Percentiles rank a stretch among this genome's conserved stretches.
Conservation (phyloP, 2,888 invertebrate genomes). For the Sphaerophoria rueppellii region DNA sequence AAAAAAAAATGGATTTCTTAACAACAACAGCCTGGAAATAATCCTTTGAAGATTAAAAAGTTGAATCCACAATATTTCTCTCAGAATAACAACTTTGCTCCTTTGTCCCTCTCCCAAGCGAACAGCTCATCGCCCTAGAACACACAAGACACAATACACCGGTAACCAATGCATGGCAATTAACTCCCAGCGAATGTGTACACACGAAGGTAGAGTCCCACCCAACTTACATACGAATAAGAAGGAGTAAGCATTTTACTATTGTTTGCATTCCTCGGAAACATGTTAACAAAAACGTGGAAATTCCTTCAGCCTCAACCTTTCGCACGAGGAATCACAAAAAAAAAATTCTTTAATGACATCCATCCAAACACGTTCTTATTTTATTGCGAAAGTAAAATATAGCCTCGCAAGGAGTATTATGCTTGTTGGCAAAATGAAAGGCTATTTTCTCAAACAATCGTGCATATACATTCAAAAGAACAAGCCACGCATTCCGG, state of each 20-base stretch:
- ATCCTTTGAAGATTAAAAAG: too few species aligned
- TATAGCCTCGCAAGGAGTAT: background rate
- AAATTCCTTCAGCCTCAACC: slow-evolving; percentile 15
- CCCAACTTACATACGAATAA: too few species aligned
- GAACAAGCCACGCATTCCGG: slow-evolving; percentile 29
- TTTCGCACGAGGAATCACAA: background rate
- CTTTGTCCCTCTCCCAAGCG: too few species aligned
- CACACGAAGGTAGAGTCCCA: too few species aligned
- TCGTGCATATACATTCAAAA: slow-evolving; percentile 14
- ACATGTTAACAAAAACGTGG: slow-evolving; percentile 9
- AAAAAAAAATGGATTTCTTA: too few species aligned
- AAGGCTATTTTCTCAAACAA: slow-evolving; percentile 29
- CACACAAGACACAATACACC: too few species aligned
- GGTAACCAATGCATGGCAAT: too few species aligned
- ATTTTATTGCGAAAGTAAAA: background rate
- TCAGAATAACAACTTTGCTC: too few species aligned
- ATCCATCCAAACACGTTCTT: background rate
- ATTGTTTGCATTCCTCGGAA: slow-evolving; percentile 30
- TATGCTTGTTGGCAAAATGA: background rate
- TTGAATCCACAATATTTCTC: too few species aligned
- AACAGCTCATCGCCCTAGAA: too few species aligned
- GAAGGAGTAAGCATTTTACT: slow-evolving; percentile 1
- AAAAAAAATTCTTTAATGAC: slow-evolving; percentile 26
- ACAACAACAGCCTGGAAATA: too few species aligned
- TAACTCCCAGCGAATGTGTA: too few species aligned